phyloP scores from a whole-genome alignment of 2,888 invertebrate genomes.

The Caenorhabditis sp. region DNA sequence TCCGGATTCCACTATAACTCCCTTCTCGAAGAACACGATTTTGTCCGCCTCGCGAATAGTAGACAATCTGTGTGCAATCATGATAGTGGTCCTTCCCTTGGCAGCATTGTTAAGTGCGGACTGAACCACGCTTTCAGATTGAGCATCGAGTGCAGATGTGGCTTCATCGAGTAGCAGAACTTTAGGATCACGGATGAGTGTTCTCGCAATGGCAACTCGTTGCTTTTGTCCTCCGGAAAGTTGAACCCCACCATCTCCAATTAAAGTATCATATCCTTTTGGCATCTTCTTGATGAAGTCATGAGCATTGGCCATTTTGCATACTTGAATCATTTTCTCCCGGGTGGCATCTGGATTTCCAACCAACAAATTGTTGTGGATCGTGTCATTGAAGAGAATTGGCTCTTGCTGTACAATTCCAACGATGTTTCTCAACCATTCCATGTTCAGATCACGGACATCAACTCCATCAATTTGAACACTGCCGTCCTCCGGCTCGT shows the following conservation, averaged over 20 bases:
- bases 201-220: conserved; percentile 76
- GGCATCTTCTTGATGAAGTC: conserved; percentile 78
- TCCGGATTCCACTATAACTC: conserved; percentile 74
- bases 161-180: conserved; percentile 86
- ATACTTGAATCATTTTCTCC: conserved; percentile 75
- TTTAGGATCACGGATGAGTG: conserved; percentile 72
- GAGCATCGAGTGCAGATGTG: conserved; percentile 88
- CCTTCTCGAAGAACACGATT: conserved; percentile 78
- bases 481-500: conserved; percentile 70
- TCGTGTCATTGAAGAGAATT: conserved; percentile 76
- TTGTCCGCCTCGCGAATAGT: conserved; percentile 79
- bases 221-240: conserved; percentile 80
- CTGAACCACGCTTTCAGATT: conserved; percentile 90
- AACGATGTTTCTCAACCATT: conserved; percentile 75
- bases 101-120: conserved; percentile 76
- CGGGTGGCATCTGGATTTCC: conserved; percentile 72
- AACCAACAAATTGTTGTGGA: conserved; percentile 71
- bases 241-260: conserved; percentile 80
- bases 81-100: conserved; percentile 74
- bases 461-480: conserved; percentile 76
- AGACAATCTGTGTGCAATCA: conserved; percentile 79
- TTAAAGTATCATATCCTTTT: conserved; percentile 77
- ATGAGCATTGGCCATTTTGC: conserved; percentile 80
- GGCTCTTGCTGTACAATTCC: conserved; percentile 81
- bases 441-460: conserved; percentile 73